Evolutionary conservation across 2,113 vertebrate genomes (phyloP).

Genomic region (Microcebus griseorufus): DNA sequence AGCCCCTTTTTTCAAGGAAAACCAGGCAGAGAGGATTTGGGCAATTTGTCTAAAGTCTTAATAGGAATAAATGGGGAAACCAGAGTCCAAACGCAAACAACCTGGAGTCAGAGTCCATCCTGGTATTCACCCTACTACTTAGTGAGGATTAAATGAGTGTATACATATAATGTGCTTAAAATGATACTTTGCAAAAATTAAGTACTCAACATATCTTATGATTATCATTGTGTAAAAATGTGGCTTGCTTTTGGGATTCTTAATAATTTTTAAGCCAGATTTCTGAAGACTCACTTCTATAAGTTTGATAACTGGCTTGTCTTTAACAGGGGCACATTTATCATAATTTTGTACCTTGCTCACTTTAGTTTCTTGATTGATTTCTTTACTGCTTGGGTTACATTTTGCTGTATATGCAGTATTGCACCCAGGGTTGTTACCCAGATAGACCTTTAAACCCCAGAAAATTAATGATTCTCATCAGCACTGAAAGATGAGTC

Average conservation of each 20-base stretch:
- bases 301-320: neutral
- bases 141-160: neutral
- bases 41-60: slow-evolving; percentile 37
- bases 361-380: neutral
- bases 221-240: neutral
- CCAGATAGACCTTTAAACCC: neutral
- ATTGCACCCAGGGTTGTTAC: neutral
- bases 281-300: neutral
- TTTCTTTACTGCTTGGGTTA: neutral
- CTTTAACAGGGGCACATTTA: neutral
- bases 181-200: neutral
- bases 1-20: neutral
- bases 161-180: neutral
- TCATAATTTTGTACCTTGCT: neutral
- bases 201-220: neutral
- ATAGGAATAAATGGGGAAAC: neutral
- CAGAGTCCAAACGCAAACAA: neutral
- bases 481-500: neutral
- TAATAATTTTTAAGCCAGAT: neutral
- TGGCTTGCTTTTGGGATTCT: neutral
- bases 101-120: neutral
- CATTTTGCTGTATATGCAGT: neutral
- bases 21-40: neutral
- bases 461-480: slow-evolving; percentile 13
- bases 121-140: neutral